phyloP scores from a whole-genome alignment of 2,797 vertebrate genomes.

The Odontamblyopus lacepedii region DNA sequence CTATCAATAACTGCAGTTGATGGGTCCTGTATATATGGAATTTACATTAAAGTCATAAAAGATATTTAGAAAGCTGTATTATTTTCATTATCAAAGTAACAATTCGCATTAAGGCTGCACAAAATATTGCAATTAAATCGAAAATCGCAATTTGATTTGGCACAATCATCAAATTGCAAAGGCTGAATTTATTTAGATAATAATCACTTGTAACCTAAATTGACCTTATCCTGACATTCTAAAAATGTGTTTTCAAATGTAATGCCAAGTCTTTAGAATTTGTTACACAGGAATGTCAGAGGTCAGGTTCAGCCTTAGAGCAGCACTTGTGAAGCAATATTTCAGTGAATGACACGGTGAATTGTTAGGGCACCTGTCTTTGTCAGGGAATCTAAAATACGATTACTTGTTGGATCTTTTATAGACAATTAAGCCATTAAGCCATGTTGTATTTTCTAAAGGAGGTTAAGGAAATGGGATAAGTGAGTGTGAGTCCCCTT shows the following conservation, averaged over 20 bases:
- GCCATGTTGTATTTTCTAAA: conserved; percentile 10
- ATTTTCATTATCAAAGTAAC: background rate
- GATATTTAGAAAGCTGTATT: background rate
- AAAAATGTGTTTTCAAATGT: conserved; percentile 3
- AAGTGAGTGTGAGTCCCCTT: background rate
- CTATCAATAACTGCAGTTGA: conserved; percentile 35
- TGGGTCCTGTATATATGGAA: background rate
- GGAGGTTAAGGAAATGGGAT: conserved; percentile 35
- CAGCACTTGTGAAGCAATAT: conserved; percentile 3
- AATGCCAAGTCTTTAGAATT: background rate
- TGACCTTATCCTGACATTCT: background rate
- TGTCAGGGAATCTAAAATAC: conserved; percentile 23
- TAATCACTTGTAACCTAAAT: background rate
- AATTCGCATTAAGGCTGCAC: conserved; percentile 22
- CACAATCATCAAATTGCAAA: too few species aligned
- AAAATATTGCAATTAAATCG: too few species aligned
- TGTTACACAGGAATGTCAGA: conserved; percentile 17
- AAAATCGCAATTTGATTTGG: too few species aligned
- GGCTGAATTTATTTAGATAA: too few species aligned
- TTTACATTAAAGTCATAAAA: background rate
- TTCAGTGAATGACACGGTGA: background rate
- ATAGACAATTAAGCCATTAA: conserved; percentile 23
- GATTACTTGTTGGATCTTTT: conserved; percentile 31
- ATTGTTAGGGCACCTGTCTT: conserved; percentile 29
- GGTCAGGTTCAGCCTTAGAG: conserved; percentile 22